Evolutionary conservation across 2,888 invertebrate species (phyloP), one percentile per base, ranked within the genome.

Genomic region (Yponomeuta malinellus): DNA sequence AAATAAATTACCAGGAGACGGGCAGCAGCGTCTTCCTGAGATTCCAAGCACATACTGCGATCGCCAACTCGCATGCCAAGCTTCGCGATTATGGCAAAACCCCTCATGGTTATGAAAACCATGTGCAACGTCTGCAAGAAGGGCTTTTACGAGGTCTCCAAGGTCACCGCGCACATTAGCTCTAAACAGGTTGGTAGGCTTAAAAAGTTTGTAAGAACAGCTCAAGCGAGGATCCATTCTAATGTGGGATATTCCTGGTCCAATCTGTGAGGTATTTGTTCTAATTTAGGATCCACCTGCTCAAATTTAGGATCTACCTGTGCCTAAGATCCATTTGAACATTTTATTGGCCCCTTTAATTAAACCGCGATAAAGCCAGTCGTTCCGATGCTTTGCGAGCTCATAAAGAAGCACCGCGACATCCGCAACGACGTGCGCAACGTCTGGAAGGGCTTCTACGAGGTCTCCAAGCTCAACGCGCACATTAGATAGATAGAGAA

Each of bases 341-440:
- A 37, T 37, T 37, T 37, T 37, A 37, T 37, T 37, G 37, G 37
- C 23, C 23, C 23, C 23, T 23, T 23, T 23, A 23, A 23, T 23
- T 23, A 23, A 23, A 23, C 23, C 23, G 23, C 23, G 23, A 23
- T 23, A 23, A 23, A 23, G 23, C 23, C 23, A 23, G 23, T 23
- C 23, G 23, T 23, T 23, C 23, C 23, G 23, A 0, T 23, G 23
- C 23, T 23, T 23, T 23, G 23, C 23, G 23, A 23, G 74, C 93
- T 93, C 78, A 90, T 92, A 89, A 93, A 93, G 83, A 93, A 93
- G 74, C 92, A 93, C 78, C 85, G 87, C 74, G 93, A 93, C 72
- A 92, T 93, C 63, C 76, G 92, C 68, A 93, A 92, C 80, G 93
- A 93, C 78, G 83, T 92, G 69, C 92, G 93, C 78, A 81, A 71